Evolutionary conservation across 2,113 vertebrate species (phyloP).

Genomic region (Marmota flaviventris): DNA sequence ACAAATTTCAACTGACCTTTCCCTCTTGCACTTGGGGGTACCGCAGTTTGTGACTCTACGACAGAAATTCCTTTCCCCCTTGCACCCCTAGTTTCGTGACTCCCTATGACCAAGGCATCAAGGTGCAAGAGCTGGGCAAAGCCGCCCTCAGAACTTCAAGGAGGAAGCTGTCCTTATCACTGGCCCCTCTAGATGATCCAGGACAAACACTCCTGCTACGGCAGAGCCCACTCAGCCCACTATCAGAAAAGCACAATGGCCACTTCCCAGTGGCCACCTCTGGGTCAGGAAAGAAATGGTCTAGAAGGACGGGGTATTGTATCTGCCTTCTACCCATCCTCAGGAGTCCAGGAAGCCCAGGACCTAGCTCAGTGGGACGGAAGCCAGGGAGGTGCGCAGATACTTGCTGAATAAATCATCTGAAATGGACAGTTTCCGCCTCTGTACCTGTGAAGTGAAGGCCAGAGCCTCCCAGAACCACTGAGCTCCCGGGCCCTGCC

Average conservation of each 20-base stretch:
- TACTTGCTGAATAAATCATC: neutral
- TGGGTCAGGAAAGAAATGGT: neutral
- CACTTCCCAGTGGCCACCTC: neutral
- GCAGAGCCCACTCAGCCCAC: neutral
- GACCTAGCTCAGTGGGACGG: neutral
- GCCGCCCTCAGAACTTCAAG: fast-evolving
- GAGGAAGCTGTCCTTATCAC: neutral
- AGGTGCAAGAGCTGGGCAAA: neutral
- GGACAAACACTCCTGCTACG: too few species aligned
- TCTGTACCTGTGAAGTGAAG: neutral
- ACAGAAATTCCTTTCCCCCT: neutral
- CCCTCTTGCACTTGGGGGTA: too few species aligned
- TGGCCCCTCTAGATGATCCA: neutral
- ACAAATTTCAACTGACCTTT: neutral
- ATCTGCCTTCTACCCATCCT: neutral
- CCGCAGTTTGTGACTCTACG: too few species aligned
- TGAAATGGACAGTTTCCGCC: neutral
- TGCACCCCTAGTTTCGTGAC: neutral
- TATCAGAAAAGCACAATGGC: neutral
- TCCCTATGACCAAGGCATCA: too few species aligned
- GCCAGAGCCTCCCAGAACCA: too few species aligned
- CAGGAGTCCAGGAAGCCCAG: neutral
- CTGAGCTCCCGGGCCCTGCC: neutral
- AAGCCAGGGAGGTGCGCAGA: neutral
- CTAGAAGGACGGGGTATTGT: neutral